Percentiles rank a stretch among this genome's conserved stretches.
Evolutionary conservation across 1,140 invertebrate species (phyloP).

Genomic region (Bursaphelenchus mucronatus): DNA sequence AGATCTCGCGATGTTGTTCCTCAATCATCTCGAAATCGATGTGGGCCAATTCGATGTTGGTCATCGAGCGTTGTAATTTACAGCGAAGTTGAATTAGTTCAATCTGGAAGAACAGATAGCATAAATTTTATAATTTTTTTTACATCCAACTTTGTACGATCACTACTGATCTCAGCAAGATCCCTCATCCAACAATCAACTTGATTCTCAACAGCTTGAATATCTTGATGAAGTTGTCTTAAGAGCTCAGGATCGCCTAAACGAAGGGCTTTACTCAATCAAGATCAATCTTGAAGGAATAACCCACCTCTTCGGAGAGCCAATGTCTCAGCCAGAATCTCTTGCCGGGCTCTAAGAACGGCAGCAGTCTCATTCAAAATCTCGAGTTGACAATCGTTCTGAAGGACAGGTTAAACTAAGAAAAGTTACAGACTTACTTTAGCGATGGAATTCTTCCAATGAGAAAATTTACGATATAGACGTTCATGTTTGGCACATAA

Average conservation of each 20-base stretch:
- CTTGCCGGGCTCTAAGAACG: slow-evolving; percentile 28
- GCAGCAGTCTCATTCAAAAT: slow-evolving; percentile 39
- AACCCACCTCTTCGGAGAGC: slow-evolving; percentile 17
- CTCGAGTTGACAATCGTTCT: slow-evolving; percentile 42
- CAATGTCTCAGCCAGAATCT: slow-evolving; percentile 30
- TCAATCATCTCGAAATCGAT: slow-evolving; percentile 47
- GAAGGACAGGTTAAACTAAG: not conserved
- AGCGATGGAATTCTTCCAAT: slow-evolving; percentile 25
- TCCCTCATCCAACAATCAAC: slow-evolving; percentile 44
- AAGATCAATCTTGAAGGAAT: slow-evolving; percentile 10
- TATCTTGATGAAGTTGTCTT: slow-evolving; percentile 34
- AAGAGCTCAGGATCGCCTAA: slow-evolving; percentile 29
- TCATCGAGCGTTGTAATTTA: slow-evolving; percentile 44
- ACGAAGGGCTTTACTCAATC: slow-evolving; percentile 4
- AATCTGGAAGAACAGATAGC: slow-evolving; percentile 35
- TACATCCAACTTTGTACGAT: slow-evolving; percentile 39
- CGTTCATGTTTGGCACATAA: slow-evolving; percentile 41
- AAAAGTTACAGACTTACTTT: not conserved
- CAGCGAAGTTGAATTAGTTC: slow-evolving; percentile 38
- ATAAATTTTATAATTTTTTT: not conserved
- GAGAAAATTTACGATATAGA: slow-evolving; percentile 25
- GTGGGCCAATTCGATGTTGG: slow-evolving; percentile 49
- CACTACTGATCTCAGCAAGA: slow-evolving; percentile 37
- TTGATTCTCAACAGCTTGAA: slow-evolving; percentile 39
- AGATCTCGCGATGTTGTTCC: slow-evolving; percentile 27